Evolutionary conservation across 2,113 vertebrate genomes (phyloP), one percentile per base, ranked within the genome.

Genomic region (Noctilio leporinus): DNA sequence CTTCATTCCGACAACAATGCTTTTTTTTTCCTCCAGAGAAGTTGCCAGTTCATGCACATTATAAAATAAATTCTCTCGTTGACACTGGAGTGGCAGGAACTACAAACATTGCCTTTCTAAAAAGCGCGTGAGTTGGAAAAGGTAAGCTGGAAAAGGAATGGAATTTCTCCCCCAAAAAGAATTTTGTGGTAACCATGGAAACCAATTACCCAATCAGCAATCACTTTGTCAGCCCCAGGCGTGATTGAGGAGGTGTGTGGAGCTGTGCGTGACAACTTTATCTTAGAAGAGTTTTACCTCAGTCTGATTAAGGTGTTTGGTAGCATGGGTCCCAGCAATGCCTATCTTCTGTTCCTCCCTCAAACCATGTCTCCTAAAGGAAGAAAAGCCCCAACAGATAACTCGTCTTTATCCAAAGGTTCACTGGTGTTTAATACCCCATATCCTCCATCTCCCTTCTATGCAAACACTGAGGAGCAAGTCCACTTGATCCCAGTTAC

Each of bases 1-100:
- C 95, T 97, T 98, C 97, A 96, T 96, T 93, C 89, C 3, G 17
- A 97, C 95, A 95, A 96, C 33, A 81, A 49, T 67, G 81, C 62
- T 95, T 91, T 94, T 73, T 73, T 76, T 92, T 59, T 75, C 93
- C 93, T 76, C 45, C 40, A 12, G 73, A 97, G 89, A 97, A 93
- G 87, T 1, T 0, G 45, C 80, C 72, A 95, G 64, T 83, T 97
- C 91, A 83, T 89, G 40, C 22, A 24, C 57, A 89, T 67, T 93
- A 94, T 93, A 96, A 86, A 93, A 86, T 95, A 81, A 73, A 84
- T 95, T 97, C 88, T 93, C 43, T 90, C 70, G 10, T 40, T 96
- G 89, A 92, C 96, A 83, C 26, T 30, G 55, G 72, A 94, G 89
- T 93, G 93, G 87, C 94, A 96, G 84, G 76, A 94, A 95, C 65